Evolutionary conservation across 2,888 invertebrate genomes (phyloP).

Genomic region (Nephrotoma appendiculata): DNA sequence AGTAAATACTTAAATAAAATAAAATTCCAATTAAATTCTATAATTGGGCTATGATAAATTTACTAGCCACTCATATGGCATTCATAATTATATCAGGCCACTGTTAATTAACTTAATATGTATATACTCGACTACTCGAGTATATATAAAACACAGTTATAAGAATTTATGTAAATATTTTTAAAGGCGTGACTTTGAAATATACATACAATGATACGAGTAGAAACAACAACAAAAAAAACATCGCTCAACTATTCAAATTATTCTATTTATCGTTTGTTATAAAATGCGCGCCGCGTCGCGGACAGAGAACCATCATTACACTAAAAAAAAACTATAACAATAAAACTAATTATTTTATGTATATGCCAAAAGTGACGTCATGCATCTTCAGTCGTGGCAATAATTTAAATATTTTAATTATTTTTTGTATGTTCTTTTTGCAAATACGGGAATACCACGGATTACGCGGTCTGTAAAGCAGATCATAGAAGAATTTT

Average conservation of each 20-base stretch:
- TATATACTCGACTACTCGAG: too few relatives aligned
- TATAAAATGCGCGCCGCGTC: neutral
- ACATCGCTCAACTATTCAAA: neutral
- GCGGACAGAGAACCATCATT: neutral
- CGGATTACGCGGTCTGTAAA: neutral
- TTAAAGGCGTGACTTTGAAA: neutral
- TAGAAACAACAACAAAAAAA: neutral
- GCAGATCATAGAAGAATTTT: too few relatives aligned
- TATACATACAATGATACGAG: neutral
- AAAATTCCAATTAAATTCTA: neutral
- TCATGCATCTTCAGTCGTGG: neutral
- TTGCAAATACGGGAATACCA: neutral
- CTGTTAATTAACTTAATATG: neutral
- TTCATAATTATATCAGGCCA: neutral
- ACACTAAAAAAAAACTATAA: neutral
- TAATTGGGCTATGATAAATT: neutral
- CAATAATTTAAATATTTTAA: neutral
- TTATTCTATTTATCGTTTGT: neutral
- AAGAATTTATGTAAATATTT: neutral
- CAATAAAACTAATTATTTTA: neutral
- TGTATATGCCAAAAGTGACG: neutral
- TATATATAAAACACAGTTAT: neutral
- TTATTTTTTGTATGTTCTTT: neutral
- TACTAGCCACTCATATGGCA: neutral
- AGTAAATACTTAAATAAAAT: neutral